Percentiles rank a stretch among this genome's conserved stretches.
Conservation (phyloP, 2,113 vertebrate species). For the Prunella himalayana region DNA sequence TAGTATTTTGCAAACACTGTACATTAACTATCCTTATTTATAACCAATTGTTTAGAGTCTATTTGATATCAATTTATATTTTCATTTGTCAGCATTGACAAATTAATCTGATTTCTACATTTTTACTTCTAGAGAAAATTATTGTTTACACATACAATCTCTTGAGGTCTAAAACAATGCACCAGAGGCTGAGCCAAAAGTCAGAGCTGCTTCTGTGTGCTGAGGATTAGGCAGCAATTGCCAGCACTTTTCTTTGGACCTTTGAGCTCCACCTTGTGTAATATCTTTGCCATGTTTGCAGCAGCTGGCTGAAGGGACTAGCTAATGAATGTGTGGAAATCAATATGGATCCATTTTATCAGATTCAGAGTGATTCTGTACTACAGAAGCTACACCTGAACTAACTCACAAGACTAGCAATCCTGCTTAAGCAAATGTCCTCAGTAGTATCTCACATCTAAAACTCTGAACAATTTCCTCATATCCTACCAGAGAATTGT, state of each 20-base stretch:
- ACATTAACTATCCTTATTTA: not conserved
- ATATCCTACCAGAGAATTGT: not conserved
- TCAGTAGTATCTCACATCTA: not conserved
- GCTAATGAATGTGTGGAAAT: not conserved
- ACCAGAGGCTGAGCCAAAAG: not conserved
- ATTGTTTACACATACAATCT: not conserved
- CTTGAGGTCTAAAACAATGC: not conserved
- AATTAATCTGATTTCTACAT: not conserved
- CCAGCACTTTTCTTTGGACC: not conserved
- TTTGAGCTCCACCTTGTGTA: not conserved
- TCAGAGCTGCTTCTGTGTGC: not conserved
- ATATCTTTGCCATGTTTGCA: not conserved
- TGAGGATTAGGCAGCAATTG: not conserved
- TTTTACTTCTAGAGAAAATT: not conserved
- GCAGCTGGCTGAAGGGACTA: not conserved
- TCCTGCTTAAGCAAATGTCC: not conserved
- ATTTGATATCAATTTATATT: not conserved
- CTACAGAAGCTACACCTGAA: not conserved
- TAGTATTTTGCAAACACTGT: not conserved
- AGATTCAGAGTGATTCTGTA: not conserved
- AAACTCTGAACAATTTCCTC: not conserved
- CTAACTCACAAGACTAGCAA: not conserved
- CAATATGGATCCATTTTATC: not conserved
- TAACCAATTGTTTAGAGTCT: not conserved
- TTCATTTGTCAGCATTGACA: not conserved